These are phyloP conservation scores for Aelia acuminata DNA, from an alignment of 2,888 invertebrate species.

Conservation along the genomic window DNA sequence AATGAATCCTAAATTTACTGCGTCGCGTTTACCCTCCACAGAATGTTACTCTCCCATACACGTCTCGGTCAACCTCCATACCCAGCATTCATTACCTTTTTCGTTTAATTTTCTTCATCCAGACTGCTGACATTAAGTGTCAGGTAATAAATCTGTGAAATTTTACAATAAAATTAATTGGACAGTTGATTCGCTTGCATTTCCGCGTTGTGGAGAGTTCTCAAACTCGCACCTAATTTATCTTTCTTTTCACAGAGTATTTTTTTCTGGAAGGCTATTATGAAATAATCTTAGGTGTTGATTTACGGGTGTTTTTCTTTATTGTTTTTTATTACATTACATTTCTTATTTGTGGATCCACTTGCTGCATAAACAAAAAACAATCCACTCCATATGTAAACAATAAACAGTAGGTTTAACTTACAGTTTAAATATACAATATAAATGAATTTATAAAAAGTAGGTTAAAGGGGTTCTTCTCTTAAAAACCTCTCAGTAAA, in stretches of 20 bases:
- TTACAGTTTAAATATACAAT: too few relatives aligned
- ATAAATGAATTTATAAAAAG: too few relatives aligned
- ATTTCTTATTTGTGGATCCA: too few relatives aligned
- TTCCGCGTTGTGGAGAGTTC: neutral
- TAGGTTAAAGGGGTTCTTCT: too few relatives aligned
- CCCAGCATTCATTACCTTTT: constrained; percentile 5
- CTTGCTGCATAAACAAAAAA: too few relatives aligned
- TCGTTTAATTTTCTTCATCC: neutral
- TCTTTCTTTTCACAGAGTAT: neutral
- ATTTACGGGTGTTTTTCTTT: too few relatives aligned
- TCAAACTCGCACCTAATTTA: neutral
- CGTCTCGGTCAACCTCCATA: neutral
- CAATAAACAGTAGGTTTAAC: too few relatives aligned
- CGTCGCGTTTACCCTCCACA: neutral
- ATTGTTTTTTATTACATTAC: too few relatives aligned
- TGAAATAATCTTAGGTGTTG: too few relatives aligned
- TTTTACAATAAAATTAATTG: neutral
- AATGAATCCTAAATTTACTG: neutral
- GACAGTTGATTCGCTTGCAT: neutral
- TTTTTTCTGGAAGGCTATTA: neutral
- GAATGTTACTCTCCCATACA: neutral
- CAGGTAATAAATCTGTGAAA: neutral
- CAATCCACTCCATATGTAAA: too few relatives aligned
- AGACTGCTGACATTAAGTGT: neutral
- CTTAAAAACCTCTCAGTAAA: too few relatives aligned